Evolutionary conservation across 2,888 invertebrate species (phyloP).

Genomic region (Drosophila tanythrix): DNA sequence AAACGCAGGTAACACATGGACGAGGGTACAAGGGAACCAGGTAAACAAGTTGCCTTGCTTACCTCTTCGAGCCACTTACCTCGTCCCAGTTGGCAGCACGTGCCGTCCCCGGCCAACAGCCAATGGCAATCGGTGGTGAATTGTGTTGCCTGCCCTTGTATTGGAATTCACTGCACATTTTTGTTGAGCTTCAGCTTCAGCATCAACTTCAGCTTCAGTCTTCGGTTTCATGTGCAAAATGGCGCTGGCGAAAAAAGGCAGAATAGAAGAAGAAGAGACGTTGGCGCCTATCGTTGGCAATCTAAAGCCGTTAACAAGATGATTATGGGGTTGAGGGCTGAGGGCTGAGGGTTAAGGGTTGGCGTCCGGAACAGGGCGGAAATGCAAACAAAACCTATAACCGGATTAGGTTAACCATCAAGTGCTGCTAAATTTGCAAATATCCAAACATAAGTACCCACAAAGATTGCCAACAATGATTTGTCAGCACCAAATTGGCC

Average conservation of each 20-base stretch:
- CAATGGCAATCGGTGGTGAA: conserved; percentile 82
- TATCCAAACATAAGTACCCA: conserved; percentile 45
- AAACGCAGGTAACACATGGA: conserved; percentile 53
- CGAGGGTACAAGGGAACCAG: conserved; percentile 43
- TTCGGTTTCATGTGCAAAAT: conserved; percentile 55
- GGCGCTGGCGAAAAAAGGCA: conserved; percentile 47
- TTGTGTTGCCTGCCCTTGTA: conserved; percentile 33
- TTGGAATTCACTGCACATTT: conserved; percentile 16
- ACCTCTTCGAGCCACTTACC: conserved; percentile 16
- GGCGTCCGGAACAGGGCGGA: conserved; percentile 77
- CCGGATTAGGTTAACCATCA: conserved; percentile 70
- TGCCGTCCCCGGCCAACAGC: conserved; percentile 71
- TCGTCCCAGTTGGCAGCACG: conserved; percentile 76
- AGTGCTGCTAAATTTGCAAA: conserved; percentile 67
- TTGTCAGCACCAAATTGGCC: conserved; percentile 72
- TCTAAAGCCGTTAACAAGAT: conserved; percentile 78
- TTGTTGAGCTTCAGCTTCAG: conserved; percentile 34
- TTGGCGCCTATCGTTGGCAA: conserved; percentile 57
- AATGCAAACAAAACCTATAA: conserved; percentile 74
- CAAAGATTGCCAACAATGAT: conserved; percentile 58
- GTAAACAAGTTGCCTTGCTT: conserved; percentile 68
- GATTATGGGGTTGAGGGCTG: conserved; percentile 68
- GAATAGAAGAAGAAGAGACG: conserved; percentile 44
- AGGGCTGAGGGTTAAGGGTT: conserved; percentile 29
- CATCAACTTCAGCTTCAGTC: conserved; percentile 11